Evolutionary conservation across 1,140 invertebrate species (phyloP).

Genomic region (Platyscapa corneri): DNA sequence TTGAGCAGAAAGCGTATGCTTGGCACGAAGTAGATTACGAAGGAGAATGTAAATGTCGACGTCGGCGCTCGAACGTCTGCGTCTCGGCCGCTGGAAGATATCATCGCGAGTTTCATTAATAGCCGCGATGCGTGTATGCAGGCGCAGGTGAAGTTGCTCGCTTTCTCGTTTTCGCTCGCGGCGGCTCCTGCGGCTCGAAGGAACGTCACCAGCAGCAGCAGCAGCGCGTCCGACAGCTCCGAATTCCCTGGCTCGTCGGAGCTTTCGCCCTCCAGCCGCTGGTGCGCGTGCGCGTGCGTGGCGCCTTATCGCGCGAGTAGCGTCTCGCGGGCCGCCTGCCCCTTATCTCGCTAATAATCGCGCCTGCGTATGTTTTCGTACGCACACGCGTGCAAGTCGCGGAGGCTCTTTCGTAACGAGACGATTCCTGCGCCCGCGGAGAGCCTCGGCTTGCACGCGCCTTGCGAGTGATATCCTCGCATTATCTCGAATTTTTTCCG

Average conservation of each 20-base stretch:
- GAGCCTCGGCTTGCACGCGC: slow-evolving; percentile 32
- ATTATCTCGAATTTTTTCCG: not conserved
- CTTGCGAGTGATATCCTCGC: slow-evolving; percentile 38
- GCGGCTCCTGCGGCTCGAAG: not conserved
- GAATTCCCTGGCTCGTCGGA: no score
- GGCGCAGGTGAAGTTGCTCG: slow-evolving; percentile 18
- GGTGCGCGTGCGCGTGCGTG: not conserved
- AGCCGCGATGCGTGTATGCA: no score
- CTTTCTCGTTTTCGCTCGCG: not conserved
- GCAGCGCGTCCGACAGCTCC: no score
- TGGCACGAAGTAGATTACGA: slow-evolving; percentile 21
- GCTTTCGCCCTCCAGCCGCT: slow-evolving; percentile 40
- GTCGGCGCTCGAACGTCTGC: not conserved
- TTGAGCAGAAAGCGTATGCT: not conserved
- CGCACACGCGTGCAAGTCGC: not conserved
- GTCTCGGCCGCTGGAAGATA: no score
- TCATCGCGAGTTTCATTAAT: no score
- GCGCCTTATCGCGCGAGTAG: not conserved
- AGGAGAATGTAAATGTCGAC: slow-evolving; percentile 18
- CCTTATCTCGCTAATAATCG: slow-evolving; percentile 38
- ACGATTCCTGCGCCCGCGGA: slow-evolving; percentile 19
- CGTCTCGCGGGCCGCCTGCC: slow-evolving; percentile 7
- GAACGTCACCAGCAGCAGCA: no score
- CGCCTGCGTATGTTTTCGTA: not conserved
- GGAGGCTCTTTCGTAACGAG: slow-evolving; percentile 27